A percentile compares a stretch with the other conserved stretches of the same genome.
These are phyloP conservation scores for Cynaeus angustus DNA, from an alignment of 2,888 invertebrate species.

Conservation along the genomic window DNA sequence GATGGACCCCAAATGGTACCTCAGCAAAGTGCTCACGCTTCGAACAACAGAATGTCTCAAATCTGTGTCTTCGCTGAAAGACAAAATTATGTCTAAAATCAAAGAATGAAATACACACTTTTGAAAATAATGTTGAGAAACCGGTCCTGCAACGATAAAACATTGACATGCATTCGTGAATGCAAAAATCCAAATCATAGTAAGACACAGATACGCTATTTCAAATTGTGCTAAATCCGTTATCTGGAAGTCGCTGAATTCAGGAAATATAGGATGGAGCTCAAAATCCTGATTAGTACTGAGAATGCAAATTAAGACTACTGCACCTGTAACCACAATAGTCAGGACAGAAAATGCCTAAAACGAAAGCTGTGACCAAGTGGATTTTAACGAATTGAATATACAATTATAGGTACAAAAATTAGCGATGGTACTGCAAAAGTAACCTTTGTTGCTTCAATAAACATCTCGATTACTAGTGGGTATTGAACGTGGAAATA, in stretches of 20 bases:
- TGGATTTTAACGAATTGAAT: neutral
- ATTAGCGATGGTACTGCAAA: conserved; percentile 1
- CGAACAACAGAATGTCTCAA: neutral
- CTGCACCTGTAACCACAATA: neutral
- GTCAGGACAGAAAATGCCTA: neutral
- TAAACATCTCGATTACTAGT: conserved; percentile 13
- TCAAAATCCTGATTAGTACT: conserved; percentile 7
- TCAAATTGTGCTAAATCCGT: neutral
- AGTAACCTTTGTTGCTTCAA: conserved; percentile 6
- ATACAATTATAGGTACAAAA: conserved; percentile 11
- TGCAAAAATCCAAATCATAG: conserved; percentile 7
- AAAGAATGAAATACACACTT: neutral
- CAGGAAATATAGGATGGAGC: neutral
- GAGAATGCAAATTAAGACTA: neutral
- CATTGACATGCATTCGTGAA: conserved; percentile 23
- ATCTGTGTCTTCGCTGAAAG: neutral
- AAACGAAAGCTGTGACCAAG: neutral
- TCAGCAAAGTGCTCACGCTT: neutral
- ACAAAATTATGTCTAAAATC: neutral
- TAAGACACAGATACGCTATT: neutral
- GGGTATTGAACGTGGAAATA: conserved; percentile 12
- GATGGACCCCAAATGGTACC: neutral
- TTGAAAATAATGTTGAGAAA: conserved; percentile 11
- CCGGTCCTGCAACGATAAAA: conserved; percentile 15
- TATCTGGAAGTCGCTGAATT: neutral